A percentile compares a stretch with the other conserved stretches of the same genome.
phyloP scores from a whole-genome alignment of 1,140 invertebrate species.

The Nylanderia fulva region DNA sequence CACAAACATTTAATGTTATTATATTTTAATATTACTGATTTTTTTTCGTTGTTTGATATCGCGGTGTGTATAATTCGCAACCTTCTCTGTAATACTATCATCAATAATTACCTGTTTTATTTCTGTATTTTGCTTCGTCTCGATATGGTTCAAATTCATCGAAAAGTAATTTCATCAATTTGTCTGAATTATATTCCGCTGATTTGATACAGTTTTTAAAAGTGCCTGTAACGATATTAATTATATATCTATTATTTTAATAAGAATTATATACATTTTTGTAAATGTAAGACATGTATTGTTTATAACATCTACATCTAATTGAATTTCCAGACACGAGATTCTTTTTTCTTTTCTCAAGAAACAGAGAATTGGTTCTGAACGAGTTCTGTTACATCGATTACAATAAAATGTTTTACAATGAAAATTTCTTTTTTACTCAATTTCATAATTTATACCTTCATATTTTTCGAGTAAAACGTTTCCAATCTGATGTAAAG shows the following conservation, averaged over 20 bases:
- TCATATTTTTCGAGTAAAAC: neutral
- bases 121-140: slow-evolving; percentile 92
- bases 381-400: no score
- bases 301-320: slow-evolving; percentile 79
- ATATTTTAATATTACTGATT: no score
- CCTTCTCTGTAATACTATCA: neutral
- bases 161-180: slow-evolving; percentile 92
- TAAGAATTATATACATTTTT: no score
- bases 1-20: slow-evolving; percentile 74
- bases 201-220: slow-evolving; percentile 93
- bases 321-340: no score
- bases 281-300: no score
- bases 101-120: slow-evolving; percentile 86
- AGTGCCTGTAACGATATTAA: slow-evolving; percentile 86
- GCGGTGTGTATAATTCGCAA: no score
- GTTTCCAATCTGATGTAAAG: no score
- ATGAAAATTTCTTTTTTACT: no score
- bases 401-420: no score
- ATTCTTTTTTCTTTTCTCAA: no score
- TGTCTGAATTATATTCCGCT: slow-evolving; percentile 91
- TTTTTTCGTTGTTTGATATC: slow-evolving; percentile 79
- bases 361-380: no score
- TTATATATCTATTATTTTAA: neutral
- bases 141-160: slow-evolving; percentile 94
- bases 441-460: no score